A percentile compares a stretch with the other conserved stretches of the same genome.
Conservation (phyloP, 2,888 invertebrate genomes). For the Lithosia quadra region DNA sequence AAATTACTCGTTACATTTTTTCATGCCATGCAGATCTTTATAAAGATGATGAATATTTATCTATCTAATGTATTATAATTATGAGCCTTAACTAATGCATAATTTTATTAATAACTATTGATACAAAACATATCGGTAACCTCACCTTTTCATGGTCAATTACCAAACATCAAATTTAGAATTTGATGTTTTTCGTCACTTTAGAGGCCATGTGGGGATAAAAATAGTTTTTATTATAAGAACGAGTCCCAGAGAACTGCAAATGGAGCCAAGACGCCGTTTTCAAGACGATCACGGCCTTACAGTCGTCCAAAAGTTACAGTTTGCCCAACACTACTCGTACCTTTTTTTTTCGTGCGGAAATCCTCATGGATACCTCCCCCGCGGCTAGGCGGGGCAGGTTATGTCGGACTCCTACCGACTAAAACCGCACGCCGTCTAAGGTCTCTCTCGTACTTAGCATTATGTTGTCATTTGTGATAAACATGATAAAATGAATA, state of each 20-base stretch:
- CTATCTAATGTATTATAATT: neutral
- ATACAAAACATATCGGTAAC: neutral
- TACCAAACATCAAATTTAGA: slow-evolving; percentile 1
- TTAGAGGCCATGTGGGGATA: neutral
- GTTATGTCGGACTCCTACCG: no score
- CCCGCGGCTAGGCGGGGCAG: no score
- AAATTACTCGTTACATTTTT: neutral
- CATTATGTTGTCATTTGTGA: no score
- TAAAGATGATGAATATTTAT: neutral
- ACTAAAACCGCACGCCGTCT: no score
- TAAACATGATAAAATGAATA: no score
- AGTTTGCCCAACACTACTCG: no score
- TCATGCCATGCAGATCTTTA: neutral
- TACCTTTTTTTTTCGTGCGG: no score
- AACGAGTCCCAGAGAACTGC: neutral
- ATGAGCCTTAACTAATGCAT: neutral
- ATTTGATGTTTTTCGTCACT: neutral
- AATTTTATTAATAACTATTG: neutral
- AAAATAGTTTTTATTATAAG: neutral
- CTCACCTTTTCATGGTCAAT: slow-evolving; percentile 2
- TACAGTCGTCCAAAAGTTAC: no score
- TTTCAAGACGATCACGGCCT: neutral
- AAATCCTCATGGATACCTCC: no score
- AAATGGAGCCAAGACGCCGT: neutral
- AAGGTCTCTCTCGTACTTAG: no score